Percentiles rank a stretch among this genome's conserved stretches.
Conservation (phyloP, 1,140 invertebrate genomes). For the Coenobita brevimanus region DNA sequence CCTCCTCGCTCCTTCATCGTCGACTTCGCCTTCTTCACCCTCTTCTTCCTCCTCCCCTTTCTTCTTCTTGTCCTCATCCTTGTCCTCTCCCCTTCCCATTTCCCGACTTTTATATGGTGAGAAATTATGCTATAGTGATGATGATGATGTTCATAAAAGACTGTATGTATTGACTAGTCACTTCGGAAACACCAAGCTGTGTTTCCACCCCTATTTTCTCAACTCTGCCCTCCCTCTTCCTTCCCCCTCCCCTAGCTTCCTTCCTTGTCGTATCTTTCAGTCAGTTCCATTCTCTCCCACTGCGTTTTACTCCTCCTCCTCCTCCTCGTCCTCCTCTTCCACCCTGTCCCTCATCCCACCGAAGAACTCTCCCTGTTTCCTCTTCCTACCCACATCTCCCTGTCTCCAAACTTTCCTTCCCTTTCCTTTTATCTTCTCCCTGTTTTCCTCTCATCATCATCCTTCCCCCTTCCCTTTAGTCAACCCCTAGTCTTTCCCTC, state of each 20-base stretch:
- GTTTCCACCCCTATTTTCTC: too few relatives aligned
- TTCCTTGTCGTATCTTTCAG: too few relatives aligned
- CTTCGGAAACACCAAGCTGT: too few relatives aligned
- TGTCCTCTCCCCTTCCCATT: too few relatives aligned
- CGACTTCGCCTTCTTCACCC: not conserved
- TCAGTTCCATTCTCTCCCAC: too few relatives aligned
- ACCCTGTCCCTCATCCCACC: not conserved
- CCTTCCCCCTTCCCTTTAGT: not conserved
- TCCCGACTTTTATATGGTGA: too few relatives aligned
- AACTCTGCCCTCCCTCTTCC: too few relatives aligned
- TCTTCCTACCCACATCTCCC: not conserved
- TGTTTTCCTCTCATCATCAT: not conserved
- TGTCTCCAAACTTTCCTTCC: not conserved
- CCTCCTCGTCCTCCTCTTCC: not conserved
- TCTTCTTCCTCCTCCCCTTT: not conserved
- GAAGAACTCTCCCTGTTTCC: too few relatives aligned
- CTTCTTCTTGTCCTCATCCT: too few relatives aligned
- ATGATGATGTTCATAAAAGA: too few relatives aligned
- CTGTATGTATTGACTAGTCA: too few relatives aligned
- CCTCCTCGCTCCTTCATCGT: not conserved
- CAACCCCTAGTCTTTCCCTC: slow-evolving; percentile 5
- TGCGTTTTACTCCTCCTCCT: not conserved
- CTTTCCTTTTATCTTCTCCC: not conserved
- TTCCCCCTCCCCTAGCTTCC: not conserved
- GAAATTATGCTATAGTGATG: too few relatives aligned